Conservation (phyloP, 64 coral and sea anemone genomes). For the Montipora sp. region DNA sequence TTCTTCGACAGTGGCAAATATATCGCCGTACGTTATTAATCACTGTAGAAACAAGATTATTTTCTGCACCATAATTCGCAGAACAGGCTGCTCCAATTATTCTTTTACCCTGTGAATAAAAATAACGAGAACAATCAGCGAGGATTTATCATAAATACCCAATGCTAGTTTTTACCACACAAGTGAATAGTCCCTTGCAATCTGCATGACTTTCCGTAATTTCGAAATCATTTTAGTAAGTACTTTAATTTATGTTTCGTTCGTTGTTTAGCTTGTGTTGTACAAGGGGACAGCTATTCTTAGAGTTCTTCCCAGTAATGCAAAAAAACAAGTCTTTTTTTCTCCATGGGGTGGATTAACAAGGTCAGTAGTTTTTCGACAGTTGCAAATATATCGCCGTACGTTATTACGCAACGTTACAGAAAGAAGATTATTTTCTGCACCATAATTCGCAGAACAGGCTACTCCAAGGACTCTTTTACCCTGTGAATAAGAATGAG, state of each 20-base stretch:
- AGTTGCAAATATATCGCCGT: background rate
- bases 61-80: background rate
- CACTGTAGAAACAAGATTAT: background rate
- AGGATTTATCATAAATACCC: no score
- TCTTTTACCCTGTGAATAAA: background rate
- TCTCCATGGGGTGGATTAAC: background rate
- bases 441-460: background rate
- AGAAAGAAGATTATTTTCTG: background rate
- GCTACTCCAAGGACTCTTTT: background rate
- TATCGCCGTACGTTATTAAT: background rate
- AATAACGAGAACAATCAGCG: background rate
- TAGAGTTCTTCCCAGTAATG: no score
- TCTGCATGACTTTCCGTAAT: no score
- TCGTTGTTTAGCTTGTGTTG: no score
- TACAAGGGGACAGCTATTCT: no score
- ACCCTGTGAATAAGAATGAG: background rate
- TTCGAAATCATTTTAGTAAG: no score
- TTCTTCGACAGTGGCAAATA: background rate
- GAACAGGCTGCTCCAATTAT: background rate
- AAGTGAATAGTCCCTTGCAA: no score
- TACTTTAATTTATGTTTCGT: no score
- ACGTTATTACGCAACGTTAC: background rate
- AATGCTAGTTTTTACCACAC: no score
- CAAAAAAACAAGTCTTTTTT: background rate
- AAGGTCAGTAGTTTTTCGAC: background rate